Percentiles rank a stretch among this genome's conserved stretches.
These are phyloP conservation scores for Nymphalis c-album DNA, from an alignment of 2,888 invertebrate genomes.

Conservation along the genomic window DNA sequence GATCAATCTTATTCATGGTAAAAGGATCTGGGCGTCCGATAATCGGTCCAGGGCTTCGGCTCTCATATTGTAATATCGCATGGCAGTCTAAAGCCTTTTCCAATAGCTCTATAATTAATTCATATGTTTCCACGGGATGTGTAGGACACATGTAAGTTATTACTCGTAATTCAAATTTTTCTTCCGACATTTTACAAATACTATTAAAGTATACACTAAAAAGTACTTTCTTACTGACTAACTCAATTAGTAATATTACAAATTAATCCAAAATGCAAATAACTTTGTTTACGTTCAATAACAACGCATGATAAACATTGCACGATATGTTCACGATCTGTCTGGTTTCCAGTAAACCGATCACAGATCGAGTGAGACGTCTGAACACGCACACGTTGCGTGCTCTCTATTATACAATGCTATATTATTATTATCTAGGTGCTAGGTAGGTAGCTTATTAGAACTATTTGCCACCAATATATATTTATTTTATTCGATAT, in stretches of 20 bases:
- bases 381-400: slow-evolving; percentile 38
- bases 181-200: slow-evolving; percentile 55
- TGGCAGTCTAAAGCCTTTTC: slow-evolving; percentile 76
- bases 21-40: slow-evolving; percentile 80
- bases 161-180: slow-evolving; percentile 71
- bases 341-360: slow-evolving; percentile 33
- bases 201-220: neutral
- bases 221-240: neutral
- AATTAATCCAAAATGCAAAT: neutral
- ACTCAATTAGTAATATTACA: neutral
- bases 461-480: neutral
- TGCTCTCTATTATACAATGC: slow-evolving; percentile 29
- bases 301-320: slow-evolving; percentile 23
- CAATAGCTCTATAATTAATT: slow-evolving; percentile 78
- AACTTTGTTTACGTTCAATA: slow-evolving; percentile 25
- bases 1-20: slow-evolving; percentile 73
- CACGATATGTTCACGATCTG: slow-evolving; percentile 31
- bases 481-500: neutral
- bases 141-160: slow-evolving; percentile 84
- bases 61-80: slow-evolving; percentile 81
- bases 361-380: slow-evolving; percentile 36
- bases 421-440: neutral
- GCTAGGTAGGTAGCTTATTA: neutral
- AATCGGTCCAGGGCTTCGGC: slow-evolving; percentile 77
- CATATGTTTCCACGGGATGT: slow-evolving; percentile 82